These are phyloP conservation scores for Zenarchopterus dispar DNA, from an alignment of 2,797 vertebrate species.

Conservation along the genomic window DNA sequence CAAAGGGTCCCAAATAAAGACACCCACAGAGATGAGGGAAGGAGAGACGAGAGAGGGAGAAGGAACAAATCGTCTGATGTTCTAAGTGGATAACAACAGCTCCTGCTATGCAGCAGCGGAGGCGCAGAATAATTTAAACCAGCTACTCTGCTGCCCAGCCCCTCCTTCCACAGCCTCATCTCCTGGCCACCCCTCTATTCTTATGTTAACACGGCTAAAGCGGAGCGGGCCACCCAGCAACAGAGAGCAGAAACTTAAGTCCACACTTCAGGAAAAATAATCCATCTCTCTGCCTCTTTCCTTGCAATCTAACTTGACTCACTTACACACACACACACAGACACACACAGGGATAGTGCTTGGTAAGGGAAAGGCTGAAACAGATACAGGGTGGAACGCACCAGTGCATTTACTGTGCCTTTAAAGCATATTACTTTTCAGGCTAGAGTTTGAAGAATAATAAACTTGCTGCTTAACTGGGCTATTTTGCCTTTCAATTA, in stretches of 20 bases:
- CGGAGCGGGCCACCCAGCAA: conserved; percentile 83
- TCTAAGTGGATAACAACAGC: conserved; percentile 84
- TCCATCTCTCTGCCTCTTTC: conserved; percentile 67
- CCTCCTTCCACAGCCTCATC: conserved; percentile 10
- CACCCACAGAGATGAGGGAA: conserved; percentile 58
- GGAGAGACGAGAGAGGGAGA: conserved; percentile 57
- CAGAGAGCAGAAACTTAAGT: conserved; percentile 78
- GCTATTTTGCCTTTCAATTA: conserved; percentile 77
- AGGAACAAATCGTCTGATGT: conserved; percentile 75
- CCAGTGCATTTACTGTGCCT: conserved; percentile 66
- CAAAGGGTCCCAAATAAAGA: conserved; percentile 60
- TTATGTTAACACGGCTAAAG: conserved; percentile 85
- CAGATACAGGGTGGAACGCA: conserved; percentile 46
- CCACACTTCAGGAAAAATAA: conserved; percentile 82
- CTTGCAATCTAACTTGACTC: conserved; percentile 73
- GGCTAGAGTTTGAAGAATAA: conserved; percentile 82
- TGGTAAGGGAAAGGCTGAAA: conserved; percentile 47
- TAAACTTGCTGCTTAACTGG: conserved; percentile 82
- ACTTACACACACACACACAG: conserved; percentile 31
- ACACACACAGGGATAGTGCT: conserved; percentile 16
- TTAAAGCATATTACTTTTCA: conserved; percentile 84
- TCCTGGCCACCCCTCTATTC: conserved; percentile 76
- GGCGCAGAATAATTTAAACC: conserved; percentile 82
- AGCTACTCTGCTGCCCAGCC: conserved; percentile 63
- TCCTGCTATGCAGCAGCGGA: conserved; percentile 78